Conservation (phyloP, 1,140 invertebrate species). For the Dufourea novaeangliae region DNA sequence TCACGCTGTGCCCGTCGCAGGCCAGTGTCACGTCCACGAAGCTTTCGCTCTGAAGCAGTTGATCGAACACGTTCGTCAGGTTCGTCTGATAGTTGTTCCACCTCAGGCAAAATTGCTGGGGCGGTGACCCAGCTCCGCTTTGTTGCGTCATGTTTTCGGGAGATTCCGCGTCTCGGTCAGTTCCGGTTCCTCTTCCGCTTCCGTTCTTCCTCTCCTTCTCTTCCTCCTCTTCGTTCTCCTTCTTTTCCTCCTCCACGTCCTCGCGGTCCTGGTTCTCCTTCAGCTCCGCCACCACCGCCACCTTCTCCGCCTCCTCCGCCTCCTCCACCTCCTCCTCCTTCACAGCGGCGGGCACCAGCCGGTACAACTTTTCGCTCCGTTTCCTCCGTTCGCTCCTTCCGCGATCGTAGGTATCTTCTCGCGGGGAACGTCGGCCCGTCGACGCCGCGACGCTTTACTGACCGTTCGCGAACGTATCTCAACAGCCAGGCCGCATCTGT, state of each 20-base stretch:
- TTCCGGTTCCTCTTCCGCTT: background rate
- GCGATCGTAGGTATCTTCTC: slow-evolving; percentile 4
- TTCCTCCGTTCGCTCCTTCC: slow-evolving; percentile 23
- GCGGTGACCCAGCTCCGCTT: slow-evolving; percentile 81
- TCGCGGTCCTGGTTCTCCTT: slow-evolving; percentile 1
- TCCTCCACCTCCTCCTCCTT: background rate
- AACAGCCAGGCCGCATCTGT: slow-evolving; percentile 64
- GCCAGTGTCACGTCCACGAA: slow-evolving; percentile 96
- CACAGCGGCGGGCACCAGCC: background rate
- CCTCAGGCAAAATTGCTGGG: slow-evolving; percentile 91
- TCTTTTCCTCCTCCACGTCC: background rate
- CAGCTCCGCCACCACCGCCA: background rate
- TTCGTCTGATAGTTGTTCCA: slow-evolving; percentile 98
- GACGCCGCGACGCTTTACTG: slow-evolving; percentile 14
- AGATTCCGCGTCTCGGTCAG: slow-evolving; percentile 15
- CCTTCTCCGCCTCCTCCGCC: background rate
- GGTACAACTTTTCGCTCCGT: slow-evolving; percentile 13
- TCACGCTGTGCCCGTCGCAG: slow-evolving; percentile 94
- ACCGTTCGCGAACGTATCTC: slow-evolving; percentile 36
- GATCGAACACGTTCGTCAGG: slow-evolving; percentile 94
- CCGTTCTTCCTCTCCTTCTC: background rate
- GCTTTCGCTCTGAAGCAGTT: slow-evolving; percentile 93
- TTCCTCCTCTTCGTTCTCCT: background rate
- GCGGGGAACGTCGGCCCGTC: slow-evolving; percentile 29
- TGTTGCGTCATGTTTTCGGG: slow-evolving; percentile 76